Evolutionary conservation across 2,797 vertebrate genomes (phyloP).

Genomic region (Hemibagrus guttatus): DNA sequence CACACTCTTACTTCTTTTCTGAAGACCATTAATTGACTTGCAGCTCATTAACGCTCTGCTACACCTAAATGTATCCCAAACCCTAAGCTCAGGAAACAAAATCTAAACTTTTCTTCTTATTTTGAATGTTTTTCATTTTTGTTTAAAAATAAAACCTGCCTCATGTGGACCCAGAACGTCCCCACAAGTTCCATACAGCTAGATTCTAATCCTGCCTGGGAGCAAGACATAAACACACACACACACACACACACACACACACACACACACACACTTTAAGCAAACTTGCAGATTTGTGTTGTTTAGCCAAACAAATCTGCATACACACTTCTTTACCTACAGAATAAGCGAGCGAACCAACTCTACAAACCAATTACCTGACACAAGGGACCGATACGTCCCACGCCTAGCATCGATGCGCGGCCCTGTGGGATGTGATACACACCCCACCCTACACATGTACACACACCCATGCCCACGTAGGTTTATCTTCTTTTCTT

Average conservation of each 20-base stretch:
- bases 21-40: not conserved
- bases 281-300: not conserved
- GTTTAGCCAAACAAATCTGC: not conserved
- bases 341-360: not conserved
- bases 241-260: too few species aligned
- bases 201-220: not conserved
- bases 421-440: constrained; percentile 22
- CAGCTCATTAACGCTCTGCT: not conserved
- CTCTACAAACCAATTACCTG: constrained; percentile 24
- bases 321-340: not conserved
- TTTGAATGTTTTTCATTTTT: not conserved
- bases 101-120: not conserved
- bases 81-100: not conserved
- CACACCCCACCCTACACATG: constrained; percentile 13
- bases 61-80: not conserved
- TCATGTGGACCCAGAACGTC: not conserved
- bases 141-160: not conserved
- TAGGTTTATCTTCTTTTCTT: constrained; percentile 6
- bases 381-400: constrained; percentile 36
- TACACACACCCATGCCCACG: constrained; percentile 30
- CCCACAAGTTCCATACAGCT: not conserved
- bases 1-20: not conserved
- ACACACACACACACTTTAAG: not conserved
- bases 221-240: not conserved
- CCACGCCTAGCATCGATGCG: constrained; percentile 31